These are phyloP conservation scores for Microcebus ravelobensis DNA, from an alignment of 2,113 vertebrate genomes.

Conservation along the genomic window DNA sequence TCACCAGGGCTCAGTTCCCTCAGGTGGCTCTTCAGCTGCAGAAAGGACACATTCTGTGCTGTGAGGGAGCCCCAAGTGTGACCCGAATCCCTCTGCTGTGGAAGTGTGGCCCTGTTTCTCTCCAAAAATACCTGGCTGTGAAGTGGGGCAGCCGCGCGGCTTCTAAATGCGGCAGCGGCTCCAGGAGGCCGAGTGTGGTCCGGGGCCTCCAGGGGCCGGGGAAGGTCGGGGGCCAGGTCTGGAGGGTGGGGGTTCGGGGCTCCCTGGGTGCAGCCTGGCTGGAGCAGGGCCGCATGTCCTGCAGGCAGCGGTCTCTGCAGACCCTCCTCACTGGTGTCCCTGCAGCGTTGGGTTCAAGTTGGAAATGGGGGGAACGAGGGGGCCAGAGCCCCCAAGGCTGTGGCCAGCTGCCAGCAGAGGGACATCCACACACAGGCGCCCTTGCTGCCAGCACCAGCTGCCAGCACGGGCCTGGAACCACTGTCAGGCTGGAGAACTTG, in stretches of 20 bases:
- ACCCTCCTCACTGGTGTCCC: background rate
- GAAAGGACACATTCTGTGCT: background rate
- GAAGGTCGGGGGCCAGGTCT: background rate
- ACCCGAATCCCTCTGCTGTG: background rate
- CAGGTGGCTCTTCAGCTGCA: background rate
- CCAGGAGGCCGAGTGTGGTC: background rate
- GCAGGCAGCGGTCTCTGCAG: background rate
- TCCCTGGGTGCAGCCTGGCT: rapidly evolving
- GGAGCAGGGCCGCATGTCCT: background rate
- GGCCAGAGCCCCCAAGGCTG: too few species aligned
- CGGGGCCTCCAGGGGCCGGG: background rate
- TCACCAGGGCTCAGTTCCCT: background rate
- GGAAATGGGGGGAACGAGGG: background rate
- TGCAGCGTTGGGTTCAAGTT: background rate
- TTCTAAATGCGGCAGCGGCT: background rate
- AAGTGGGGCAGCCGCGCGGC: background rate
- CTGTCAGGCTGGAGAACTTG: background rate
- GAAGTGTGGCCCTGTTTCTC: background rate
- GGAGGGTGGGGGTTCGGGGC: background rate
- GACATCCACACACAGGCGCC: rapidly evolving
- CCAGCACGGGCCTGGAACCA: background rate
- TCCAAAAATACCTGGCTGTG: conserved; percentile 41
- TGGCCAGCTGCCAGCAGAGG: too few species aligned
- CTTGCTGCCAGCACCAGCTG: background rate
- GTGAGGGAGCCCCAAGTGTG: background rate